phyloP scores from a whole-genome alignment of 2,888 invertebrate species.

The Parapristionchus giblindavisi region DNA sequence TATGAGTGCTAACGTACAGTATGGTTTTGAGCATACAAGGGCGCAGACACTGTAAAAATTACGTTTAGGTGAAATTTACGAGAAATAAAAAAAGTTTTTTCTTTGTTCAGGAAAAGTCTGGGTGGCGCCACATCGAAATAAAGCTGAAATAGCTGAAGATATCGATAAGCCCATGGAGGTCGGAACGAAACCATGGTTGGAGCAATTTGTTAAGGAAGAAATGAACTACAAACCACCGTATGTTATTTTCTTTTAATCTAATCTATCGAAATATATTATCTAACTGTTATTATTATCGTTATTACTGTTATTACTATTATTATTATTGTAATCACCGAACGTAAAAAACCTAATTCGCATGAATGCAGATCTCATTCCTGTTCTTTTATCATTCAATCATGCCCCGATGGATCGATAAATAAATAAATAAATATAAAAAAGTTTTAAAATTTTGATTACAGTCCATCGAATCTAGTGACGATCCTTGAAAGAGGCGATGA shows the following conservation, averaged over 20 bases:
- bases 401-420: too few species aligned
- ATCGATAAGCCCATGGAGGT: slow-evolving; percentile 46
- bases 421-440: neutral
- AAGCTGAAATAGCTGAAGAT: slow-evolving; percentile 45
- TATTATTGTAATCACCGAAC: too few species aligned
- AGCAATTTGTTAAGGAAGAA: slow-evolving; percentile 46
- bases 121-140: slow-evolving; percentile 50
- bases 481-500: slow-evolving; percentile 53
- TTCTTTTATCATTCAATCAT: too few species aligned
- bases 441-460: neutral
- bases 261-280: slow-evolving; percentile 11
- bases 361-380: too few species aligned
- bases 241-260: slow-evolving; percentile 33
- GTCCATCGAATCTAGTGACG: slow-evolving; percentile 41
- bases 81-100: slow-evolving; percentile 20
- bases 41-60: too few species aligned
- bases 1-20: too few species aligned
- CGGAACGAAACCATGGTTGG: slow-evolving; percentile 58
- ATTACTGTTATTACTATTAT: too few species aligned
- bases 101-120: slow-evolving; percentile 49
- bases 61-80: neutral
- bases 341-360: too few species aligned
- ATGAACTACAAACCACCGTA: slow-evolving; percentile 50
- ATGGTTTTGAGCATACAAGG: too few species aligned
- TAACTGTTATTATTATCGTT: too few species aligned